A percentile compares a stretch with the other conserved stretches of the same genome.
These are phyloP conservation scores for Adineta ricciae DNA, from an alignment of 2,888 invertebrate genomes.

Conservation along the genomic window DNA sequence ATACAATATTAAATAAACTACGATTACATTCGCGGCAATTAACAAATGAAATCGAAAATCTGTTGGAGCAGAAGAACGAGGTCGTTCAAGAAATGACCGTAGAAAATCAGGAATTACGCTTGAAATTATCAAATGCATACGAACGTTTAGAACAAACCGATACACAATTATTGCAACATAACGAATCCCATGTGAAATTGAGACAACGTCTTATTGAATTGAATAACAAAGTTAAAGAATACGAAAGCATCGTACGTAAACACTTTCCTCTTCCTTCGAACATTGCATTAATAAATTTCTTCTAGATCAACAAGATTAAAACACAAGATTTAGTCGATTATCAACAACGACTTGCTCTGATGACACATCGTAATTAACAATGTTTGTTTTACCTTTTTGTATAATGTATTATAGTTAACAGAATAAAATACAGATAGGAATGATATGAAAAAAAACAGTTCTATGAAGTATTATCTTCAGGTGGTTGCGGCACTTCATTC, in stretches of 20 bases:
- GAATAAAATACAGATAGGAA: neutral
- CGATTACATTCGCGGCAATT: neutral
- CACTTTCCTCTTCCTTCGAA: no score
- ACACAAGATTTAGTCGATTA: neutral
- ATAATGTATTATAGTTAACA: neutral
- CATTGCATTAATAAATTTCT: neutral
- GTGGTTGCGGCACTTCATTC: neutral
- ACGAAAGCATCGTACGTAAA: slow-evolving; percentile 1
- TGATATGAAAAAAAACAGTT: neutral
- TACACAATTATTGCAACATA: slow-evolving; percentile 13
- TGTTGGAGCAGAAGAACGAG: neutral
- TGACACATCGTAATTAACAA: neutral
- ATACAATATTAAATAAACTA: slow-evolving; percentile 1
- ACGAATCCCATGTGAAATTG: neutral
- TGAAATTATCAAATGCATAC: slow-evolving; percentile 13
- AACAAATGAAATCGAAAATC: slow-evolving; percentile 1
- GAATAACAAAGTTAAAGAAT: neutral
- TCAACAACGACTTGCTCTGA: neutral
- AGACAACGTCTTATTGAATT: neutral
- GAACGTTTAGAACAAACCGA: slow-evolving; percentile 10
- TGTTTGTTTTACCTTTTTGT: neutral
- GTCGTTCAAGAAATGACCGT: slow-evolving; percentile 1
- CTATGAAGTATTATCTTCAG: neutral
- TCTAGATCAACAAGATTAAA: neutral
- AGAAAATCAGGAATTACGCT: slow-evolving; percentile 15